Evolutionary conservation across 1,140 invertebrate genomes (phyloP), one percentile per base, ranked within the genome.

Genomic region (Teleogryllus occipitalis): DNA sequence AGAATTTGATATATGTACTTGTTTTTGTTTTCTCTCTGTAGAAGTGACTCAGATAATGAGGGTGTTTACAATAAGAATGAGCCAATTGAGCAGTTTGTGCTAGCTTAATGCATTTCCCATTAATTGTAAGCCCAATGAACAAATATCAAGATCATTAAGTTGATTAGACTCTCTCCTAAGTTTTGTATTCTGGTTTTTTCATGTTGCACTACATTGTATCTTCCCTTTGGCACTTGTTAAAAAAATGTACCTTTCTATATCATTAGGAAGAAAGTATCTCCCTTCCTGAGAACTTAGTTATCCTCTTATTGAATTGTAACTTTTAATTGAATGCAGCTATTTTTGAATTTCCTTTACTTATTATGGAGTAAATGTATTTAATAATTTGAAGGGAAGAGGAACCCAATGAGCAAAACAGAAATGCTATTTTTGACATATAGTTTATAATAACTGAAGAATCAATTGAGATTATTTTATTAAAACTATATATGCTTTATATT

Each of bases 401-500:
- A 65, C 2, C 18, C 27, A 39, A 39, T 10, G 54, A 65, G 18
- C 54, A 65, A 65, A 65, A 65, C 10, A 65, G 54, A 65, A 65
- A 65, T 65, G 18, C 18, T 65, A 65, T 65, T 65, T 65, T 65
- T 65, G 54, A 65, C 54, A 65, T 14, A 65, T 18, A 65, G 54
- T 65, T 65, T 65, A 65, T 65, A 65, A 65, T 65, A 65, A 65
- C 54, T 65, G 54, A 65, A 65, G 18, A 65, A 65, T 65, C 27
- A 65, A 65, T 65, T 65, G 54, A 65, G 10, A 65, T 65, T 65
- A 65, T 65, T 65, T 65, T 65, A 65, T 65, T 65, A 65, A 65
- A 65, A 65, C 54, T 65, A 65, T 65, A 65, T 65, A 65, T 39
- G 27, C 27, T 39, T 39, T 39, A 39, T 39, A 39, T 39, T 39